phyloP scores from a whole-genome alignment of 1,140 invertebrate genomes.

The Nymphalis io region DNA sequence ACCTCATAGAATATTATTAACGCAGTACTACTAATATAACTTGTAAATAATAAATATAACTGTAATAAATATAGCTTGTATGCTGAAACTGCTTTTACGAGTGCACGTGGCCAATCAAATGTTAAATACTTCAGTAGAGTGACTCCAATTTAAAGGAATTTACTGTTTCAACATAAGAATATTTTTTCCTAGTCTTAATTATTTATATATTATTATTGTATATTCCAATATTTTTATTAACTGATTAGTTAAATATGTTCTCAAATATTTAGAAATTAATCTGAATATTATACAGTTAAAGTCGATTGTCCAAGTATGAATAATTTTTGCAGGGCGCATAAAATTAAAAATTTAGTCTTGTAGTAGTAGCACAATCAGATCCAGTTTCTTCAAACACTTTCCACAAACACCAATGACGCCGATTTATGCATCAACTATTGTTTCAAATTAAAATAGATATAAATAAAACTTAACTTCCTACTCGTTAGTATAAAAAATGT shows the following conservation, averaged over 20 bases:
- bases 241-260: too few species aligned
- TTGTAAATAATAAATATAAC: slow-evolving; percentile 10
- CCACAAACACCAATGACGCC: neutral
- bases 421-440: neutral
- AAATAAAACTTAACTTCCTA: slow-evolving; percentile 1
- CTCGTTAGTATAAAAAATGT: neutral
- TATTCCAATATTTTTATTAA: too few species aligned
- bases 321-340: too few species aligned
- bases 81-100: slow-evolving; percentile 7
- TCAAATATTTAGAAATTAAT: too few species aligned
- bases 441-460: neutral
- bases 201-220: too few species aligned
- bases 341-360: too few species aligned
- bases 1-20: neutral
- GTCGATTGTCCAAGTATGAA: too few species aligned
- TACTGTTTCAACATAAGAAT: neutral
- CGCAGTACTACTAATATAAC: slow-evolving; percentile 2
- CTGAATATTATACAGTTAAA: too few species aligned
- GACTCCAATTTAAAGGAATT: neutral
- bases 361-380: too few species aligned
- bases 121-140: neutral
- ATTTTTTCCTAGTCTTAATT: neutral
- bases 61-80: slow-evolving; percentile 7
- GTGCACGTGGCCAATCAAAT: neutral
- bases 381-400: neutral